phyloP scores from a whole-genome alignment of 2,888 invertebrate genomes.

The Tetragonula carbonaria region DNA sequence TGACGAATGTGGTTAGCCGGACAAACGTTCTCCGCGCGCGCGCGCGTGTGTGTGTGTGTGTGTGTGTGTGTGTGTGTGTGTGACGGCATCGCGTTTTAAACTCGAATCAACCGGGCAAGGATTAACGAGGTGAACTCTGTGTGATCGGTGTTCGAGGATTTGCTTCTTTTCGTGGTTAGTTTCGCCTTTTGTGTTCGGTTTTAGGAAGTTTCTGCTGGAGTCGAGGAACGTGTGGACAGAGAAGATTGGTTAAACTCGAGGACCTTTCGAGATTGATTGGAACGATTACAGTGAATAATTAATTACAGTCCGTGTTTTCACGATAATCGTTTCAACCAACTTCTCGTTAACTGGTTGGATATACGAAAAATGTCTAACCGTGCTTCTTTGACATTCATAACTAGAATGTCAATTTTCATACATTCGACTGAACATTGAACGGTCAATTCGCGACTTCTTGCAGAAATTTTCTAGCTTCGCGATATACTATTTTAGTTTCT shows the following conservation, averaged over 20 bases:
- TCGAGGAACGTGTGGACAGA: not conserved
- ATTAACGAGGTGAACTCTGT: conserved; percentile 45
- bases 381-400: too few relatives aligned
- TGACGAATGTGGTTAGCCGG: conserved; percentile 60
- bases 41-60: not conserved
- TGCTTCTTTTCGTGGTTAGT: not conserved
- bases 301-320: too few relatives aligned
- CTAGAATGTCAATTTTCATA: too few relatives aligned
- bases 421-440: too few relatives aligned
- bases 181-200: not conserved
- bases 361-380: too few relatives aligned
- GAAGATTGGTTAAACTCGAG: not conserved
- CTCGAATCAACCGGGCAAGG: conserved; percentile 25
- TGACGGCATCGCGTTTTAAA: conserved; percentile 47
- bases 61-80: not conserved
- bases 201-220: not conserved
- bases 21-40: conserved; percentile 69
- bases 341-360: too few relatives aligned
- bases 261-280: not conserved
- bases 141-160: not conserved
- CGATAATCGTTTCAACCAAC: too few relatives aligned
- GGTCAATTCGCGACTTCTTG: too few relatives aligned
- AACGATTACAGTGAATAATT: too few relatives aligned
- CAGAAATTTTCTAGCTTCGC: too few relatives aligned
- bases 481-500: too few relatives aligned